Percentiles rank a stretch among this genome's conserved stretches.
These are phyloP conservation scores for Acipenser oxyrinchus DNA, from an alignment of 2,797 vertebrate species.

Conservation along the genomic window DNA sequence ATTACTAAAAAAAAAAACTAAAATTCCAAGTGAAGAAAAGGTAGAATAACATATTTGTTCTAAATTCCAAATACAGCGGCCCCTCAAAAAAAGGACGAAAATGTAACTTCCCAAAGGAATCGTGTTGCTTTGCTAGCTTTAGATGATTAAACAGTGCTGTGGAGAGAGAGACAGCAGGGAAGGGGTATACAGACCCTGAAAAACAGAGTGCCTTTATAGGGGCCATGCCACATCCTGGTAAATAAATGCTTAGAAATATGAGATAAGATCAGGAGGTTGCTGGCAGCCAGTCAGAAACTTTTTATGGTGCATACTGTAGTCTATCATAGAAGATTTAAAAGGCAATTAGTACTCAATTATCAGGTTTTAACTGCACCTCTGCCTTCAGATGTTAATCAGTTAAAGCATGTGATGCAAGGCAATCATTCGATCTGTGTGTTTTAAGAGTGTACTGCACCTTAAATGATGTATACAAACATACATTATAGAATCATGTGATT, in stretches of 20 bases:
- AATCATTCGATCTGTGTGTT: no score
- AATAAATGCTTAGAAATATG: conserved; percentile 22
- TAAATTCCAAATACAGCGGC: no score
- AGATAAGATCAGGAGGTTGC: conserved; percentile 7
- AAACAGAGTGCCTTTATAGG: conserved; percentile 25
- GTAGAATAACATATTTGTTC: no score
- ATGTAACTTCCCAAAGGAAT: no score
- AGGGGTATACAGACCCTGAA: conserved; percentile 18
- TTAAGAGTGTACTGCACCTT: no score
- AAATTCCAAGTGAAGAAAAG: no score
- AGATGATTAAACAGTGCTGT: neutral
- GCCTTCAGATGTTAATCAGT: neutral
- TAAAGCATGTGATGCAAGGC: neutral
- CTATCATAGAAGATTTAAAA: conserved; percentile 3
- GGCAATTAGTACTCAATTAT: conserved; percentile 2
- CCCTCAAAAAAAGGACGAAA: no score
- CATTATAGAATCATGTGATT: no score
- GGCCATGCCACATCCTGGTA: conserved; percentile 29
- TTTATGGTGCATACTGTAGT: neutral
- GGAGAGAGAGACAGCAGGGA: conserved; percentile 16
- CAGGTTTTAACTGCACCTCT: neutral
- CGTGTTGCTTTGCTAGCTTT: no score
- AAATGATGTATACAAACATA: no score
- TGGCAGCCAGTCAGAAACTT: neutral
- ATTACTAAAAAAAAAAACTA: no score